Evolutionary conservation across 2,888 invertebrate genomes (phyloP).

Genomic region (Trissoscelio sp.): DNA sequence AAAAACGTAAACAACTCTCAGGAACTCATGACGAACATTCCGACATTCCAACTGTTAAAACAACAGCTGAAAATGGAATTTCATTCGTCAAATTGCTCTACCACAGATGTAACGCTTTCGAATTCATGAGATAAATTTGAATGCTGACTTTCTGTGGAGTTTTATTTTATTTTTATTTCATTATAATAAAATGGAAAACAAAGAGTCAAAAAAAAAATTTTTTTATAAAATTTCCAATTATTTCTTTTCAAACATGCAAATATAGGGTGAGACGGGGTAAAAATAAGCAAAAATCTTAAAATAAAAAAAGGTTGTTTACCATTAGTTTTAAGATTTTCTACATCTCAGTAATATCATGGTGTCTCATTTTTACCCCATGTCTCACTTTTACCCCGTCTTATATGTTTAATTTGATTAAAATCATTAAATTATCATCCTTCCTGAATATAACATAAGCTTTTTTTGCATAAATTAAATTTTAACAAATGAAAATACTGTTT

Average conservation of each 20-base stretch:
- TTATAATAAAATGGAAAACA: conserved; percentile 3
- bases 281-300: too few species aligned
- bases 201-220: background rate
- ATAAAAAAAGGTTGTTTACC: too few species aligned
- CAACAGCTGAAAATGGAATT: conserved; percentile 70
- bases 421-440: too few species aligned
- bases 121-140: conserved; percentile 69
- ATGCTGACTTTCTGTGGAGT: conserved; percentile 78
- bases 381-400: too few species aligned
- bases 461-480: too few species aligned
- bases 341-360: too few species aligned
- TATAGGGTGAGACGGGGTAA: too few species aligned
- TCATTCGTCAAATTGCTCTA: conserved; percentile 72
- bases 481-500: too few species aligned
- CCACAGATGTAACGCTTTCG: conserved; percentile 80
- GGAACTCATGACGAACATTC: conserved; percentile 70
- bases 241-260: conserved; percentile 3
- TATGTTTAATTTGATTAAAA: too few species aligned
- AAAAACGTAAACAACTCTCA: conserved; percentile 72
- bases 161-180: conserved; percentile 7
- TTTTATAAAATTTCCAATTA: background rate
- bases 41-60: conserved; percentile 70
- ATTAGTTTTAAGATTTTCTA: too few species aligned
- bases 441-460: too few species aligned
- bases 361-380: too few species aligned